Conservation (phyloP, 1,140 invertebrate genomes). For the Drosophila tsacasi region DNA sequence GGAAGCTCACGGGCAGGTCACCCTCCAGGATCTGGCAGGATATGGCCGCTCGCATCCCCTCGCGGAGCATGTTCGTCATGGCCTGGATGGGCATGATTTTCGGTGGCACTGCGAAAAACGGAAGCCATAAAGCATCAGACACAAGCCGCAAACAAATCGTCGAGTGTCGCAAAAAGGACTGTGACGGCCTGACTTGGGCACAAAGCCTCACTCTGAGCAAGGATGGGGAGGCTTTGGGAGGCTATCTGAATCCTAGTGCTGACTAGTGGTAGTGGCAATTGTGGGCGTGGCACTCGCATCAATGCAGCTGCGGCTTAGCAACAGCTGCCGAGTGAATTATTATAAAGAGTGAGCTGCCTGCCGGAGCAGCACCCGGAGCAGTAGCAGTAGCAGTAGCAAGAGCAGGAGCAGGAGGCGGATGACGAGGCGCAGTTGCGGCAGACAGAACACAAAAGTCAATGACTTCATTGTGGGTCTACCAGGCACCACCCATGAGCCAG, state of each 20-base stretch:
- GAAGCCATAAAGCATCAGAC: conserved; percentile 29
- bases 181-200: conserved; percentile 68
- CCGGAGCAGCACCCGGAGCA: conserved; percentile 15
- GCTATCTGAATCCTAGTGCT: conserved; percentile 1
- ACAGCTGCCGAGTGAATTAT: conserved; percentile 78
- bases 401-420: background rate
- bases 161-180: conserved; percentile 47
- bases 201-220: conserved; percentile 59
- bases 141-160: conserved; percentile 29
- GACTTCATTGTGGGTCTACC: conserved; percentile 75
- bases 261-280: conserved; percentile 32
- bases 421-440: conserved; percentile 40
- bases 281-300: conserved; percentile 65
- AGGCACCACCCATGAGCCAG: background rate
- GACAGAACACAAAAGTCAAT: conserved; percentile 79
- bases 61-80: conserved; percentile 91
- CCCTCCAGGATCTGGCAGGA: conserved; percentile 97
- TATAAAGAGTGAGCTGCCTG: conserved; percentile 57
- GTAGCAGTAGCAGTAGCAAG: conserved; percentile 1
- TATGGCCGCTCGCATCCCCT: conserved; percentile 96
- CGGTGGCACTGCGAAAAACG: conserved; percentile 89
- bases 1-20: conserved; percentile 95
- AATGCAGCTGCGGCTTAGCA: conserved; percentile 76
- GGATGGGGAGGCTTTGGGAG: conserved; percentile 1
- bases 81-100: conserved; percentile 95